Evolutionary conservation across 2,888 invertebrate species (phyloP).

Genomic region (Nasonovia ribisnigri): DNA sequence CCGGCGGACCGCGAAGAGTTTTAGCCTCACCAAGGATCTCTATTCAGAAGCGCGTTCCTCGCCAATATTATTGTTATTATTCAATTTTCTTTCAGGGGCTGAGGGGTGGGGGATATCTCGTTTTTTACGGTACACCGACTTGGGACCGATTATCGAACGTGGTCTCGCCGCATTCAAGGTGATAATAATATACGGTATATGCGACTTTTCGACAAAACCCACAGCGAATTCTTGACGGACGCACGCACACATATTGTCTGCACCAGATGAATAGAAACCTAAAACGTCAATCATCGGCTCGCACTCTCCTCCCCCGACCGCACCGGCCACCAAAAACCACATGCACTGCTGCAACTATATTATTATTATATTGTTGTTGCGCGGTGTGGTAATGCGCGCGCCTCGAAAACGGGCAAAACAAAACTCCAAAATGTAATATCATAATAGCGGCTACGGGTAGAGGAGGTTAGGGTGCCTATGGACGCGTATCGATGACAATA

Average conservation of each 20-base stretch:
- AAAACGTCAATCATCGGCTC: background rate
- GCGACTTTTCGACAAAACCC: background rate
- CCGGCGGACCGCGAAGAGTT: background rate
- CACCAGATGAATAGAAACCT: background rate
- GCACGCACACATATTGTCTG: background rate
- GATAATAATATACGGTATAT: background rate
- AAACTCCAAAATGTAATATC: background rate
- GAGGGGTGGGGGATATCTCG: background rate
- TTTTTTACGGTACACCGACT: constrained; percentile 16
- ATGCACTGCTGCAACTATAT: background rate
- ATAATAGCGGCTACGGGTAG: background rate
- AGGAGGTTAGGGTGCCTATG: background rate
- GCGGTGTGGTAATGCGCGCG: background rate
- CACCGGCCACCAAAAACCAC: background rate
- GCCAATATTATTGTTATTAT: background rate
- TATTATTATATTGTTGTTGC: background rate
- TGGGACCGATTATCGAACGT: background rate
- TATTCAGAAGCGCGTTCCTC: background rate
- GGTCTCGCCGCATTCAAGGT: background rate
- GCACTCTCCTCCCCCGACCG: background rate
- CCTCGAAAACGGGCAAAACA: background rate
- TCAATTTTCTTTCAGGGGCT: background rate
- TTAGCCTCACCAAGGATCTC: background rate
- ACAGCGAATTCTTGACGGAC: background rate
- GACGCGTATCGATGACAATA: background rate